Base-by-base conservation (phyloP, 1,140 invertebrate species). In the Drosophila sucinea region DNA sequence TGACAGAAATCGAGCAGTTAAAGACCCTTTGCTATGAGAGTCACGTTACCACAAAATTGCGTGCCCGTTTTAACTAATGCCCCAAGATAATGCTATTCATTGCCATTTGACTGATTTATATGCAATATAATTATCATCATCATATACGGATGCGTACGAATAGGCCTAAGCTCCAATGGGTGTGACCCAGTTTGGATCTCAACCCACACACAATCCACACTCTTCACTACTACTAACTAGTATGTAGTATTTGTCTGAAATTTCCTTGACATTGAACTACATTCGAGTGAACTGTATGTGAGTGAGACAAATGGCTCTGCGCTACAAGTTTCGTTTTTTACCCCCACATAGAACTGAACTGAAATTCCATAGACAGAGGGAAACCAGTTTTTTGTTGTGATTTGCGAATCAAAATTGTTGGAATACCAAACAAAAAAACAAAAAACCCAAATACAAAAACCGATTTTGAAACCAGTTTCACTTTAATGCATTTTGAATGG, bases 261-360 rank as follows among this genome's bases (percentile, higher is more conserved):
- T 68, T 84, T 84, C 81, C 81, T 74, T 84, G 81, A 85, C 81
- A 84, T 84, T 84, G 81, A 85, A 84, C 81, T 64, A 84, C 81
- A 78, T 84, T 85, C 64, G 73, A 63, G 32, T 58, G 17, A 58
- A 32, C 6, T 10, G 44, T 51, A 23, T 38, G 35, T 38, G 35
- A 10, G 35, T 10, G 35, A 38, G 51, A 60, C 54, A 69, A 51
- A 54, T 38, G 35, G 7, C 17, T 35, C 47, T 54, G 25, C 41
- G 40, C 54, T 35, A 58, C 71, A 62, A 85, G 54, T 77, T 72
- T 61, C 25, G 62, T 56, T 66, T 47, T 38, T 60, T 8, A 51
- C 23, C 23, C 44, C 44, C 56, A 41, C 60, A 79, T 84, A 84
- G 81, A 84, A 84, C 41, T 27, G 62, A 35, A 38, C 35, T 38